Conservation (phyloP, 2,888 invertebrate genomes). For the Hipparchia sbordonii region DNA sequence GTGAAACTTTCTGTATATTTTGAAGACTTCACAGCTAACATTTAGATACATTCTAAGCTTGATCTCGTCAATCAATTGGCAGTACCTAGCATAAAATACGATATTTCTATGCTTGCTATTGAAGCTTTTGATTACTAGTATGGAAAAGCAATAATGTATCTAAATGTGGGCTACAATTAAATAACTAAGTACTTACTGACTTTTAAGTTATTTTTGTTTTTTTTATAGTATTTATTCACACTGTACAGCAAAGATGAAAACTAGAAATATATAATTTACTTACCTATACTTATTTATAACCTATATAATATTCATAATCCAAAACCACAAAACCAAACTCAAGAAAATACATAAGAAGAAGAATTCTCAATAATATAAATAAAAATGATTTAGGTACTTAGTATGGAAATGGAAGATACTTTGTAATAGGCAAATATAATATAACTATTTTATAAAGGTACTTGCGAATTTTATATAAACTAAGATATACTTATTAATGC, state of each 20-base stretch:
- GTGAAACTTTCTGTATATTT: background rate
- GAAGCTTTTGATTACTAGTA: background rate
- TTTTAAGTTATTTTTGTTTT: conserved; percentile 5
- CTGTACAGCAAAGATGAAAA: conserved; percentile 6
- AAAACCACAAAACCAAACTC: background rate
- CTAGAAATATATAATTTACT: background rate
- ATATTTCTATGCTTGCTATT: conserved; percentile 3
- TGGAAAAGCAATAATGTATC: background rate
- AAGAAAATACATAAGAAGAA: background rate
- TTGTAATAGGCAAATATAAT: background rate
- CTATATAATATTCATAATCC: background rate
- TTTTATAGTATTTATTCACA: conserved; percentile 16
- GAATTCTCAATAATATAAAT: background rate
- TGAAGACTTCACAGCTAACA: background rate
- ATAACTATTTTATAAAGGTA: background rate
- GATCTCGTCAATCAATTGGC: conserved; percentile 1
- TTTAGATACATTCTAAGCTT: background rate
- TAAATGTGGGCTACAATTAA: background rate
- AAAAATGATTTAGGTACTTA: background rate
- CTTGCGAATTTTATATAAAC: background rate
- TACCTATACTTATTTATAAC: background rate
- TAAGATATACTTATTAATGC: background rate
- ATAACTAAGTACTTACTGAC: background rate
- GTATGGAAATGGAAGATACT: background rate
- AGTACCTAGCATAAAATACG: background rate